Percentiles rank a stretch among this genome's conserved stretches.
These are phyloP conservation scores for Pygathrix nemaeus DNA, from an alignment of 2,113 vertebrate species.

Conservation along the genomic window DNA sequence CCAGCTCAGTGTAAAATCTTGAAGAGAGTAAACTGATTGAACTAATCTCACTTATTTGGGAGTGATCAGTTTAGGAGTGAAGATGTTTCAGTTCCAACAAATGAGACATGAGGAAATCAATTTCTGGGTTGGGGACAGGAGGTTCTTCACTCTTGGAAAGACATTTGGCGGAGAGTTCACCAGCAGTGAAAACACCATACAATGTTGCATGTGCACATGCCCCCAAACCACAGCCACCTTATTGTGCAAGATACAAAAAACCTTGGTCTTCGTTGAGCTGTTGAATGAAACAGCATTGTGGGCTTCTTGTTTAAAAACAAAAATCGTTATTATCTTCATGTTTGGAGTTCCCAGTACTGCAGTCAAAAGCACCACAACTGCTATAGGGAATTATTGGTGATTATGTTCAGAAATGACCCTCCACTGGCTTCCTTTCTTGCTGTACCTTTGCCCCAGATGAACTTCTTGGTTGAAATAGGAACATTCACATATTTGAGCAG, in stretches of 20 bases:
- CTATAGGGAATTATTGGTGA: not conserved
- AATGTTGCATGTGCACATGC: not conserved
- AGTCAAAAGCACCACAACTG: not conserved
- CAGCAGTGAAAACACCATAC: not conserved
- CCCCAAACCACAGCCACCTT: not conserved
- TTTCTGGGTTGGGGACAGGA: not conserved
- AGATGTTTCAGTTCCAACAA: not conserved
- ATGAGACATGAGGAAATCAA: not conserved
- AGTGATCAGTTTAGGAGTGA: not conserved
- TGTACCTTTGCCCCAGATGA: not conserved
- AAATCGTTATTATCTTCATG: not conserved
- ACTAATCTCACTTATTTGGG: not conserved
- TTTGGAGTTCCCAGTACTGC: not conserved
- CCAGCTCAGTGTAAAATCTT: not conserved
- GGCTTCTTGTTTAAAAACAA: not conserved
- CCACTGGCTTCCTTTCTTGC: not conserved
- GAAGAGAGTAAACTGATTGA: not conserved
- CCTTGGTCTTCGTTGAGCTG: not conserved
- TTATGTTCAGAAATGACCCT: not conserved
- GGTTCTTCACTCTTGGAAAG: not conserved
- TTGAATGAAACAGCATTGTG: not conserved
- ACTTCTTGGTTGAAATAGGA: constrained; percentile 12
- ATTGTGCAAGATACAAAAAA: not conserved
- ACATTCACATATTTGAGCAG: not conserved
- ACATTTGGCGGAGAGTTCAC: not conserved